These are phyloP conservation scores for Eulemur macaco DNA, from an alignment of 2,113 vertebrate species.

Conservation along the genomic window DNA sequence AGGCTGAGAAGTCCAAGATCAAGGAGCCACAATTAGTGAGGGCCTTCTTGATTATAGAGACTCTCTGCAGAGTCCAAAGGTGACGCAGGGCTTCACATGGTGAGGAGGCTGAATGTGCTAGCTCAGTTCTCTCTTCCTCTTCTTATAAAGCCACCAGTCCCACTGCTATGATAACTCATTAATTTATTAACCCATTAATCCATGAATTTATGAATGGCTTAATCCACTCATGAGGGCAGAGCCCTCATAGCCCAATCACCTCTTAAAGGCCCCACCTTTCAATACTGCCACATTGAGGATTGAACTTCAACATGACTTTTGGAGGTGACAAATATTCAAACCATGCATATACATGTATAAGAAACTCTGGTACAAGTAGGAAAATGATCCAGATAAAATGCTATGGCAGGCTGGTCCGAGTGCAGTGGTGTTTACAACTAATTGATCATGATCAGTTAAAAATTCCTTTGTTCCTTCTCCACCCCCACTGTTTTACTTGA, in stretches of 20 bases:
- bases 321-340: neutral
- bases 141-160: neutral
- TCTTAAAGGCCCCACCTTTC: neutral
- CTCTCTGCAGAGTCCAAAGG: neutral
- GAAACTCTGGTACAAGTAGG: neutral
- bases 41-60: neutral
- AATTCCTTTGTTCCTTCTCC: no score
- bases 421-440: no score
- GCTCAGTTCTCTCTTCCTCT: neutral
- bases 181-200: neutral
- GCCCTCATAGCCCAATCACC: neutral
- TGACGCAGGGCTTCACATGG: neutral
- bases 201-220: neutral
- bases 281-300: neutral
- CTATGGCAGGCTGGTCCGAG: neutral
- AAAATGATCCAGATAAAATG: neutral
- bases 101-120: neutral
- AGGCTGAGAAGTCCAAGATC: neutral
- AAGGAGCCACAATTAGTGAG: neutral
- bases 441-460: no score
- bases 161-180: neutral
- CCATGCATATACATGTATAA: neutral
- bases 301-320: neutral
- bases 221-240: neutral
- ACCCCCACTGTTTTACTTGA: no score